These are phyloP conservation scores for Eolophus roseicapilla DNA, from an alignment of 2,113 vertebrate genomes.

Conservation along the genomic window DNA sequence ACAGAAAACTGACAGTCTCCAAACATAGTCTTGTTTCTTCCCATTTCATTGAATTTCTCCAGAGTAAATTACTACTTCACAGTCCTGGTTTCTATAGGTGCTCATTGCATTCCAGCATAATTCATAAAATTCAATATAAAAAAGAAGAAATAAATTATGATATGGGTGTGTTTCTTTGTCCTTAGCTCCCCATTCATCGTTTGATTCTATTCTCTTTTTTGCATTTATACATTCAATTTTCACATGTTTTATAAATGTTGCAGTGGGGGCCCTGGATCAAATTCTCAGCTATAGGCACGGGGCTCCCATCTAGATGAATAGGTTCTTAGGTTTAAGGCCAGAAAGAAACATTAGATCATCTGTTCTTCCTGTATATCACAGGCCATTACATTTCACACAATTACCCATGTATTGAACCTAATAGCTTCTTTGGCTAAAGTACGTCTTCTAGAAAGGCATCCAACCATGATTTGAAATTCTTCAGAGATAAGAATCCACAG, in stretches of 20 bases:
- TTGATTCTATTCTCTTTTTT: slow-evolving; percentile 5
- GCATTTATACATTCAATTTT: slow-evolving; percentile 22
- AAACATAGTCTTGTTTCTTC: slow-evolving; percentile 12
- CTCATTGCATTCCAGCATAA: neutral
- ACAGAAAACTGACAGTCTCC: slow-evolving; percentile 50
- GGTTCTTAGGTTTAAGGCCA: slow-evolving; percentile 48
- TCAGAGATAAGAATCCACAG: slow-evolving; percentile 11
- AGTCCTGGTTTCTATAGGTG: slow-evolving; percentile 21
- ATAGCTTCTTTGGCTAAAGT: slow-evolving; percentile 42
- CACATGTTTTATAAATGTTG: slow-evolving; percentile 26
- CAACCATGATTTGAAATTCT: slow-evolving; percentile 32
- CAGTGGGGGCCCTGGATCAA: neutral
- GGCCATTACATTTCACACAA: slow-evolving; percentile 52
- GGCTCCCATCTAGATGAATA: slow-evolving; percentile 33
- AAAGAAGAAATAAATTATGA: slow-evolving; percentile 3
- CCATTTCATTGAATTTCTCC: slow-evolving; percentile 24
- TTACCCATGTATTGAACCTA: slow-evolving; percentile 50
- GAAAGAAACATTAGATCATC: slow-evolving; percentile 55
- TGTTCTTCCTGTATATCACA: slow-evolving; percentile 48
- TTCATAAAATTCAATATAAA: neutral
- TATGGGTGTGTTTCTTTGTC: neutral
- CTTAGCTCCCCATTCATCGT: neutral
- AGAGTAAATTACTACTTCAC: slow-evolving; percentile 16
- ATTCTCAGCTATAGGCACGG: slow-evolving; percentile 17
- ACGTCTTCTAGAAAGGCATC: slow-evolving; percentile 31